These are phyloP conservation scores for Spinus pinus DNA, from an alignment of 2,797 vertebrate genomes.

Conservation along the genomic window DNA sequence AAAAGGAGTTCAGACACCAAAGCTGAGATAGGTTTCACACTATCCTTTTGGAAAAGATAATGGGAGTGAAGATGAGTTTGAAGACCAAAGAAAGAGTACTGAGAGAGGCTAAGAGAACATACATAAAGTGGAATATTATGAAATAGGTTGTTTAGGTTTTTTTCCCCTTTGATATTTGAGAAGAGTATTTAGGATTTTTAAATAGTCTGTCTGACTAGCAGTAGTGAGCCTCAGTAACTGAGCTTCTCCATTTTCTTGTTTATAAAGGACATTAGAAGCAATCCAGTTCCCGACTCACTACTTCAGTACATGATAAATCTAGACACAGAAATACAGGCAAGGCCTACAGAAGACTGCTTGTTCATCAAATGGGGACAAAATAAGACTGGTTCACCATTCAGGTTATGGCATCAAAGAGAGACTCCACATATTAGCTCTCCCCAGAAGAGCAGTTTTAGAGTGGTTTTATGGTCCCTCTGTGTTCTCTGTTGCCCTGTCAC, in stretches of 20 bases:
- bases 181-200: not conserved
- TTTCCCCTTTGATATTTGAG: not conserved
- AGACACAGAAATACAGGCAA: not conserved
- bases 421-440: not conserved
- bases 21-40: not conserved
- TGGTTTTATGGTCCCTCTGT: not conserved
- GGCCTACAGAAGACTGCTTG: not conserved
- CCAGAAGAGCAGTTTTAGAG: rapidly evolving
- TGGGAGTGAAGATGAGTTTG: not conserved
- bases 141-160: not conserved
- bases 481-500: rapidly evolving
- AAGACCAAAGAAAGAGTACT: not conserved
- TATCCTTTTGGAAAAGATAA: not conserved
- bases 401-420: not conserved
- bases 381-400: not conserved
- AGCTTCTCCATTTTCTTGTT: not conserved
- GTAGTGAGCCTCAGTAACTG: not conserved
- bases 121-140: not conserved
- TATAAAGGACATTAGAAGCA: not conserved
- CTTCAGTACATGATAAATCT: not conserved
- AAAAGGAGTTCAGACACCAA: not conserved
- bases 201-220: not conserved
- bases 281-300: not conserved
- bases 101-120: not conserved
- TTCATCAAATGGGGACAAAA: not conserved